A percentile compares a stretch with the other conserved stretches of the same genome.
Evolutionary conservation across 2,888 invertebrate genomes (phyloP).

Genomic region (Agrotis ipsilon): DNA sequence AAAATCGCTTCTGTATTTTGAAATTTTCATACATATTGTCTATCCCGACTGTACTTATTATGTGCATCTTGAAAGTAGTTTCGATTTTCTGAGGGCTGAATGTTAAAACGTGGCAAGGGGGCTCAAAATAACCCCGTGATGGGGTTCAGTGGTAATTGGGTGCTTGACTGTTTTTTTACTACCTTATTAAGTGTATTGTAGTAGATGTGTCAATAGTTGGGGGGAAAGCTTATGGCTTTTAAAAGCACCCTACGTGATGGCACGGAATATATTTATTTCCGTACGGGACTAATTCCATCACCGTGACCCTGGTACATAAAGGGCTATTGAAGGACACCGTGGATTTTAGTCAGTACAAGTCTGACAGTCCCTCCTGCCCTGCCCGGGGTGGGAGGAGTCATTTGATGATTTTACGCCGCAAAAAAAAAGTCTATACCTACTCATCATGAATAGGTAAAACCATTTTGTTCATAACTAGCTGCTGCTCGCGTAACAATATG

Average conservation of each 20-base stretch:
- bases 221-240: not conserved
- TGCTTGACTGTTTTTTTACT: conserved; percentile 31
- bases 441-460: too few relatives aligned
- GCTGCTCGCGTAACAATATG: too few relatives aligned
- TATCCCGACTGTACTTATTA: conserved; percentile 6
- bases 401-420: too few relatives aligned
- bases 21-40: not conserved
- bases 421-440: too few relatives aligned
- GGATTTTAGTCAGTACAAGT: too few relatives aligned
- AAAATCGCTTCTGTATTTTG: too few relatives aligned
- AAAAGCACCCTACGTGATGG: conserved; percentile 7
- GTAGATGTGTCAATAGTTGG: conserved; percentile 3
- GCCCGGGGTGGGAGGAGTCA: too few relatives aligned
- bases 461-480: too few relatives aligned
- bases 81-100: conserved; percentile 26
- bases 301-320: too few relatives aligned
- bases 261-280: not conserved
- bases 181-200: conserved; percentile 37
- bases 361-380: too few relatives aligned
- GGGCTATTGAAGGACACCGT: too few relatives aligned
- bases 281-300: too few relatives aligned
- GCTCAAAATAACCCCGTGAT: conserved; percentile 15
- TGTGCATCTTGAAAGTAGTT: conserved; percentile 41
- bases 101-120: conserved; percentile 20
- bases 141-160: conserved; percentile 30